Conservation (phyloP, 2,797 vertebrate species). For the Megaceryle alcyon region DNA sequence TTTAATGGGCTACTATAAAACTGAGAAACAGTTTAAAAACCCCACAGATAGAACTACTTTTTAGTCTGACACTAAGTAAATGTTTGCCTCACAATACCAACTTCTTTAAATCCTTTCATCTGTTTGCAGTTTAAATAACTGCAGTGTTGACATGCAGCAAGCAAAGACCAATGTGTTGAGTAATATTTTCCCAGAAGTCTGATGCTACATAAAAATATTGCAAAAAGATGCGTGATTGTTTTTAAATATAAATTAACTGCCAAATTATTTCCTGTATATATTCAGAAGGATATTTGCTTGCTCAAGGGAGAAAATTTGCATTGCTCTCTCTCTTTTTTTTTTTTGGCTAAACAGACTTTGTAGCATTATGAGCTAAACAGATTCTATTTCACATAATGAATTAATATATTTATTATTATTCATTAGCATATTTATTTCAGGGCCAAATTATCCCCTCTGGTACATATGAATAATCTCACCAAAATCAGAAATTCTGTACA, state of each 20-base stretch:
- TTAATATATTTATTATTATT: conserved; percentile 28
- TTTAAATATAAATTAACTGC: not conserved
- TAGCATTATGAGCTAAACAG: not conserved
- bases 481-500: not conserved
- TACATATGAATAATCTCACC: not conserved
- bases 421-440: conserved; percentile 19
- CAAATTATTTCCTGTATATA: not conserved
- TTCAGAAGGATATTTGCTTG: not conserved
- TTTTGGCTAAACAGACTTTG: not conserved
- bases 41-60: not conserved
- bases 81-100: not conserved
- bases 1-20: not conserved
- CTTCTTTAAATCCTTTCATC: not conserved
- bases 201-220: not conserved
- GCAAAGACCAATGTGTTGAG: not conserved
- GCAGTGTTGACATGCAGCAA: not conserved
- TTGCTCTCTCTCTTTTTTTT: not conserved
- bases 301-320: not conserved
- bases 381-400: not conserved
- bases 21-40: not conserved
- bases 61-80: not conserved
- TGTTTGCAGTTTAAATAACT: conserved; percentile 31
- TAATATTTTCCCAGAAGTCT: not conserved
- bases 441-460: not conserved
- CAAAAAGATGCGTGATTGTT: not conserved